phyloP scores from a whole-genome alignment of 2,797 vertebrate species.

The Phrynocephalus vlangalii region DNA sequence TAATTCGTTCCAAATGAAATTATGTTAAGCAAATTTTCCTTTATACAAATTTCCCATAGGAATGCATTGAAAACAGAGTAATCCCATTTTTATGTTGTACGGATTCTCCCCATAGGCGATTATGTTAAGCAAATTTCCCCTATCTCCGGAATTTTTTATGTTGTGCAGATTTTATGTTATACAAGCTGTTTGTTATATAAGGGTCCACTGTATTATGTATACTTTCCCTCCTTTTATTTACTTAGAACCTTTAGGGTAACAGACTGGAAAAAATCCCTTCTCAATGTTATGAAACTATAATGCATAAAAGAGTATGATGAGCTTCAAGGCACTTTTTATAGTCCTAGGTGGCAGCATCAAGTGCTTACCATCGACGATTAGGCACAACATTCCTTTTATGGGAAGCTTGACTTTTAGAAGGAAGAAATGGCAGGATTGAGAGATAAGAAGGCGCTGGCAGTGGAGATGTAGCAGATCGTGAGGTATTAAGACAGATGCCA shows the following conservation, averaged over 20 bases:
- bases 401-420: not conserved
- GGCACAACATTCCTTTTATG: not conserved
- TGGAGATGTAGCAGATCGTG: not conserved
- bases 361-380: not conserved
- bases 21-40: too few relatives aligned
- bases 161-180: too few relatives aligned
- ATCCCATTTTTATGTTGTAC: too few relatives aligned
- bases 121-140: too few relatives aligned
- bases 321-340: not conserved
- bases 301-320: not conserved
- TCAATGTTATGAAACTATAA: not conserved
- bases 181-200: too few relatives aligned
- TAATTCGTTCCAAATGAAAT: too few relatives aligned
- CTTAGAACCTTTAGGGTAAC: not conserved
- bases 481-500: not conserved
- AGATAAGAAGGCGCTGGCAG: too few relatives aligned
- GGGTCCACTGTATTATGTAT: too few relatives aligned
- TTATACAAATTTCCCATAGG: too few relatives aligned
- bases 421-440: not conserved
- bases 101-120: too few relatives aligned
- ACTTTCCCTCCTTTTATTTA: not conserved
- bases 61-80: too few relatives aligned
- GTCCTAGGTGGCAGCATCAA: not conserved
- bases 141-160: too few relatives aligned
- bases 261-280: not conserved